Base-by-base conservation (phyloP, 2,113 vertebrate genomes). In the Blennius ocellaris region DNA sequence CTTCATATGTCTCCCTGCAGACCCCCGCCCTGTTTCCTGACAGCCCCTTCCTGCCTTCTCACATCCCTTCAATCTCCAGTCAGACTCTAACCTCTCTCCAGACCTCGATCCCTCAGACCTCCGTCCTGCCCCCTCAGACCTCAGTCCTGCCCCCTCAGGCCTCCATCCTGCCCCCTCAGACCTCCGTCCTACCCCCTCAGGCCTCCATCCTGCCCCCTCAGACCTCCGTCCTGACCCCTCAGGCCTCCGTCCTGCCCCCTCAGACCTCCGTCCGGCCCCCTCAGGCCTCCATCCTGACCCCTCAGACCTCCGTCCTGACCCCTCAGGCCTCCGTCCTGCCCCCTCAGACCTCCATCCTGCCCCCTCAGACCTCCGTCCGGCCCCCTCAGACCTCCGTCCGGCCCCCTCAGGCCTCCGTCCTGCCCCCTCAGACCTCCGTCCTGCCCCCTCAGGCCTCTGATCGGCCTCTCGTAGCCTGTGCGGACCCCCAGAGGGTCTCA, bases 1-100 rank as follows among this genome's bases (percentile, higher is more conserved):
- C 94, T 2, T 93, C 94, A 54, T 90, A 94, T 11, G 93, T 92
- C 11, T 38, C 65, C 60, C 92, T 94, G 1, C 95, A 79, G 7
- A 93, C 1, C 93, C 83, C 93, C 88, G 86, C 94, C 92, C 51
- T 73, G 54, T 65, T 64, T 51, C 60, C 71, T 76, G 76, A 66
- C 2, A 30, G 41, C 16, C 11, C 93, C 87, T 89, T 93, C 64
- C 85, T 62, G 9, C 11, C 47, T 10, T 2, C 30, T 1, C 62
- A 69, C n/a, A 38, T 52, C 38, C 60, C 92, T 87, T 87, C 93
- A 62, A 86, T 43, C 38, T 48, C 52, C 3, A 37, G 3, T 15
- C 60, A 67, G 6, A 45, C 56, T 50, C n/a, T 93, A 69, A 87
- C 37, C 5, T 17, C 53, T 7, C 61, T 36, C 5, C 60, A 48